phyloP scores from a whole-genome alignment of 2,797 vertebrate genomes.

The Lithobates sylvaticus region DNA sequence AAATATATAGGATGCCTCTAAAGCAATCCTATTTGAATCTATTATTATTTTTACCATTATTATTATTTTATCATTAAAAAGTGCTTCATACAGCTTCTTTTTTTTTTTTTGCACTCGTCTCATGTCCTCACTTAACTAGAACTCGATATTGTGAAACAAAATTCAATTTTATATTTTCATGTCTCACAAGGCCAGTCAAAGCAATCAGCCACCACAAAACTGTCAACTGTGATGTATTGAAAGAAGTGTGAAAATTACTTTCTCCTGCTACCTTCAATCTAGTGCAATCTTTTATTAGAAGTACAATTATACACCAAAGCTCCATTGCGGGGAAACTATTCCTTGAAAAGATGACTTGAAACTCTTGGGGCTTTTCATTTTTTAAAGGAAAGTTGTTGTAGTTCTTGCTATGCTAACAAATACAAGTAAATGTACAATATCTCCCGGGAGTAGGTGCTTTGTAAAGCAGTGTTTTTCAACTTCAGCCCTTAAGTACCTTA shows the following conservation, averaged over 20 bases:
- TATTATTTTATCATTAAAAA: slow-evolving; percentile 19
- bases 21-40: neutral
- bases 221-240: slow-evolving; percentile 57
- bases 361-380: neutral
- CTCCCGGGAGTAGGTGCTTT: neutral
- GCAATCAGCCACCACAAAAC: slow-evolving; percentile 52
- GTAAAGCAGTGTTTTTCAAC: neutral
- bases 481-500: neutral
- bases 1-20: slow-evolving; percentile 34
- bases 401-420: neutral
- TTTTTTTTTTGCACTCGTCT: slow-evolving; percentile 30
- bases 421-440: neutral
- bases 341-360: neutral
- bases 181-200: slow-evolving; percentile 53
- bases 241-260: slow-evolving; percentile 49
- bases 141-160: slow-evolving; percentile 27
- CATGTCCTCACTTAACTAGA: slow-evolving; percentile 47
- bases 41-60: neutral
- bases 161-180: slow-evolving; percentile 35
- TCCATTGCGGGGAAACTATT: slow-evolving; percentile 29
- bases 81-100: slow-evolving; percentile 23
- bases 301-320: slow-evolving; percentile 36
- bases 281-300: slow-evolving; percentile 45
- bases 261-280: slow-evolving; percentile 30
- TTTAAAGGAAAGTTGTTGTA: slow-evolving; percentile 20